A percentile compares a stretch with the other conserved stretches of the same genome.
Evolutionary conservation across 2,113 vertebrate genomes (phyloP).

Genomic region (Charadrius vociferus): DNA sequence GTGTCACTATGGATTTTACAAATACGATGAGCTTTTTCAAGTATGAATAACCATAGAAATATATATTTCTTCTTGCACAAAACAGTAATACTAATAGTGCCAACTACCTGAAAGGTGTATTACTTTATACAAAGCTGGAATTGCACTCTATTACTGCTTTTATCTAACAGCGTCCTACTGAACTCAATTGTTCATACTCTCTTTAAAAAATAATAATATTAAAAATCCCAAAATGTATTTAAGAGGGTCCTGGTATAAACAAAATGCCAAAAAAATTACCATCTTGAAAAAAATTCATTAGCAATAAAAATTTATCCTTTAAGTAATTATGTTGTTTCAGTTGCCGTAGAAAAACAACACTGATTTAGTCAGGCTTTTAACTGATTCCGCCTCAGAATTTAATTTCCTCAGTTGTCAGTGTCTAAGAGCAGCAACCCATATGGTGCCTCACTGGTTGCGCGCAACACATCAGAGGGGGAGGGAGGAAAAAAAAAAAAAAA

Average conservation of each 20-base stretch:
- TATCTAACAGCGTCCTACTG: background rate
- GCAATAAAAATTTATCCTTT: constrained; percentile 15
- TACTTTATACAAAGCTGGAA: background rate
- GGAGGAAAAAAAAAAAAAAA: background rate
- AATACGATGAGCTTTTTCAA: background rate
- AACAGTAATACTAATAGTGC: background rate
- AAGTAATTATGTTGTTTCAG: constrained; percentile 38
- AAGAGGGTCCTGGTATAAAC: background rate
- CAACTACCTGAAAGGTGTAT: background rate
- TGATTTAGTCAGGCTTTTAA: constrained; percentile 20
- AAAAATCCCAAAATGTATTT: background rate
- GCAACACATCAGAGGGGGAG: background rate
- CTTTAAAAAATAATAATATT: background rate
- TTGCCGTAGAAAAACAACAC: constrained; percentile 47
- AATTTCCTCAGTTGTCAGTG: constrained; percentile 57
- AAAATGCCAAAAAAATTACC: background rate
- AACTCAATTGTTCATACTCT: background rate
- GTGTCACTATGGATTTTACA: background rate
- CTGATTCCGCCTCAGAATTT: constrained; percentile 29
- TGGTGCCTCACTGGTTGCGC: background rate
- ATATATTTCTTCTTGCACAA: background rate
- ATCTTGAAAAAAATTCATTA: background rate
- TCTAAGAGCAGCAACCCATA: background rate
- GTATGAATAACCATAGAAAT: background rate
- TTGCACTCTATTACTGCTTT: background rate